phyloP scores from a whole-genome alignment of 2,888 invertebrate genomes.

The Cerastis rubricosa region DNA sequence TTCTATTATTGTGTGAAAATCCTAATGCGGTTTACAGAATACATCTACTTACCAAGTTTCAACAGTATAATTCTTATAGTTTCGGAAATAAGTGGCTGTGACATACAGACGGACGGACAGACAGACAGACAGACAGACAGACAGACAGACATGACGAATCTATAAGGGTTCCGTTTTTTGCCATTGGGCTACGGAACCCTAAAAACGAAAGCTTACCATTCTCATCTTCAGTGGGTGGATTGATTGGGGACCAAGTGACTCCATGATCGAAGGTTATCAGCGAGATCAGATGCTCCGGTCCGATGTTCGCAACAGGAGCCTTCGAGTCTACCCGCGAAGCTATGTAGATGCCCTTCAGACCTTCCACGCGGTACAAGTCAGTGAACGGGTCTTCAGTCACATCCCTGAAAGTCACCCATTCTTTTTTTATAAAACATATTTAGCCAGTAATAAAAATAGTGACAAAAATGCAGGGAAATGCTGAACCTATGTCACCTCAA shows the following conservation, averaged over 20 bases:
- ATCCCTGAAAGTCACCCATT: constrained; percentile 89
- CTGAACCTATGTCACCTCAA: constrained; percentile 41
- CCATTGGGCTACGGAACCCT: too few relatives aligned
- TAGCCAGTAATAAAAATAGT: not conserved
- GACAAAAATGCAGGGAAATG: constrained; percentile 17
- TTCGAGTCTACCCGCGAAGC: constrained; percentile 94
- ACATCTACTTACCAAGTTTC: too few relatives aligned
- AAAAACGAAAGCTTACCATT: constrained; percentile 77
- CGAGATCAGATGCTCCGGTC: constrained; percentile 94
- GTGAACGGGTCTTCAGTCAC: constrained; percentile 95
- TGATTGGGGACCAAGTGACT: constrained; percentile 94
- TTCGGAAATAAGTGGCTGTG: too few relatives aligned
- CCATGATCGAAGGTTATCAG: constrained; percentile 97
- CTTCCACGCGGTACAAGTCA: constrained; percentile 96
- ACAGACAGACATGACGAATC: too few relatives aligned
- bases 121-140: too few relatives aligned
- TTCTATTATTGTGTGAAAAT: too few relatives aligned
- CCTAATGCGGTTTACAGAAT: too few relatives aligned
- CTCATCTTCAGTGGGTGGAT: constrained; percentile 93
- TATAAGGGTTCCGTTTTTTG: too few relatives aligned
- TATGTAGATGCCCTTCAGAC: constrained; percentile 96
- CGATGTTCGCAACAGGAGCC: constrained; percentile 90
- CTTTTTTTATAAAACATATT: constrained; percentile 29
- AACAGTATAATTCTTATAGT: too few relatives aligned
- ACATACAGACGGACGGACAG: too few relatives aligned